These are phyloP conservation scores for Redunca redunca DNA, from an alignment of 2,113 vertebrate species.

Conservation along the genomic window DNA sequence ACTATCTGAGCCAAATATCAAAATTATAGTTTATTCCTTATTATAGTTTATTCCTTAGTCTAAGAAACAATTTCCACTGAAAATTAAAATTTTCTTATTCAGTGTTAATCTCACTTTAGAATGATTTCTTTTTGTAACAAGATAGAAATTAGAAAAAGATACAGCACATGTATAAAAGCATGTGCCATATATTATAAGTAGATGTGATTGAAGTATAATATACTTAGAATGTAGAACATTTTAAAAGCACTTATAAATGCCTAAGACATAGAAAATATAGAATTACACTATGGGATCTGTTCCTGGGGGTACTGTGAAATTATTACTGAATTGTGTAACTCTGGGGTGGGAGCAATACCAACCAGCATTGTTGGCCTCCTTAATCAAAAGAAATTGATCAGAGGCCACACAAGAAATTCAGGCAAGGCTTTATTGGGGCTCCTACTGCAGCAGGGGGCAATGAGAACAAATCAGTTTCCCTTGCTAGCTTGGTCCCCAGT, in stretches of 20 bases:
- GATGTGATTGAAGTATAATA: neutral
- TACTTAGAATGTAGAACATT: neutral
- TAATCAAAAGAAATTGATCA: neutral
- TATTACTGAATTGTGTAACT: neutral
- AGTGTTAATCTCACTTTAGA: neutral
- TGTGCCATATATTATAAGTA: neutral
- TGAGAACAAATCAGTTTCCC: neutral
- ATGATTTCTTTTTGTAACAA: neutral
- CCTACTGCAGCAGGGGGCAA: neutral
- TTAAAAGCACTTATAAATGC: neutral
- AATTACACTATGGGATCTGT: neutral
- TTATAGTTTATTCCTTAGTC: neutral
- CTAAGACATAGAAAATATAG: neutral
- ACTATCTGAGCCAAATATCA: neutral
- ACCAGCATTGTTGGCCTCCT: neutral
- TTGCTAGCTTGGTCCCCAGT: neutral
- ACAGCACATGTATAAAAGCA: neutral
- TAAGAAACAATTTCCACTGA: neutral
- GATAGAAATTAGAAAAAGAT: neutral
- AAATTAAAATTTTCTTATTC: neutral
- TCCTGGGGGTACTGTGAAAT: neutral
- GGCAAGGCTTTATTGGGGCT: neutral
- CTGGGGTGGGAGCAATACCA: neutral
- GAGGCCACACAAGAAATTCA: neutral
- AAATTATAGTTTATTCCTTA: neutral